A percentile compares a stretch with the other conserved stretches of the same genome.
These are phyloP conservation scores for Siniperca scherzeri DNA, from an alignment of 2,797 vertebrate species.

Conservation along the genomic window DNA sequence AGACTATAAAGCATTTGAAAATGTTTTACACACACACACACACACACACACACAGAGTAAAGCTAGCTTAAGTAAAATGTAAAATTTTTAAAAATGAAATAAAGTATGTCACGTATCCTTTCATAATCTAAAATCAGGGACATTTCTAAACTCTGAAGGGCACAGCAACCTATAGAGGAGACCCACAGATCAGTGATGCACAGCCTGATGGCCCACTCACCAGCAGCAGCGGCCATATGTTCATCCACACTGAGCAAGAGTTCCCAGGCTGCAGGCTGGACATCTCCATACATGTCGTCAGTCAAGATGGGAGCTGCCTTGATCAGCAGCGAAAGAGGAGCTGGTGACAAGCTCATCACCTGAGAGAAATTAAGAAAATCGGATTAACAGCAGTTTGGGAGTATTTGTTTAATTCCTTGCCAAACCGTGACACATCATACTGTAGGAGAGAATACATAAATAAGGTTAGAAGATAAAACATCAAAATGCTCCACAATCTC, in stretches of 20 bases:
- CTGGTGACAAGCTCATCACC: slow-evolving; percentile 98
- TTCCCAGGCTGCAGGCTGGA: slow-evolving; percentile 98
- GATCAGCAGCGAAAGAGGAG: slow-evolving; percentile 95
- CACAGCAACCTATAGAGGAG: neutral
- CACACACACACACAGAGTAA: too few relatives aligned
- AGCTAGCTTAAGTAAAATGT: too few relatives aligned
- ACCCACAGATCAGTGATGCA: neutral
- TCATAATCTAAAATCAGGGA: neutral
- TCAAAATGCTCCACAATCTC: neutral
- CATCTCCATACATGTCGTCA: slow-evolving; percentile 98
- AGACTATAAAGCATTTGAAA: neutral
- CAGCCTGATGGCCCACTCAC: slow-evolving; percentile 74
- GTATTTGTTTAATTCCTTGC: neutral
- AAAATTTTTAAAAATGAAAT: too few relatives aligned
- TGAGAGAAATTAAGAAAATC: slow-evolving; percentile 65
- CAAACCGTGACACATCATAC: neutral
- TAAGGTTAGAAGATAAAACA: neutral
- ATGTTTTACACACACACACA: too few relatives aligned
- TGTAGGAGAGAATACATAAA: neutral
- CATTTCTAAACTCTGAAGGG: neutral
- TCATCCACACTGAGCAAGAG: slow-evolving; percentile 97
- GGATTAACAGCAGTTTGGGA: too few relatives aligned
- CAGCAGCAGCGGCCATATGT: slow-evolving; percentile 98
- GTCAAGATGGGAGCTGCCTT: slow-evolving; percentile 97
- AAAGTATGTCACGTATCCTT: neutral